A percentile compares a stretch with the other conserved stretches of the same genome.
These are phyloP conservation scores for Cheilosia impressa DNA, from an alignment of 2,888 invertebrate species.

Conservation along the genomic window DNA sequence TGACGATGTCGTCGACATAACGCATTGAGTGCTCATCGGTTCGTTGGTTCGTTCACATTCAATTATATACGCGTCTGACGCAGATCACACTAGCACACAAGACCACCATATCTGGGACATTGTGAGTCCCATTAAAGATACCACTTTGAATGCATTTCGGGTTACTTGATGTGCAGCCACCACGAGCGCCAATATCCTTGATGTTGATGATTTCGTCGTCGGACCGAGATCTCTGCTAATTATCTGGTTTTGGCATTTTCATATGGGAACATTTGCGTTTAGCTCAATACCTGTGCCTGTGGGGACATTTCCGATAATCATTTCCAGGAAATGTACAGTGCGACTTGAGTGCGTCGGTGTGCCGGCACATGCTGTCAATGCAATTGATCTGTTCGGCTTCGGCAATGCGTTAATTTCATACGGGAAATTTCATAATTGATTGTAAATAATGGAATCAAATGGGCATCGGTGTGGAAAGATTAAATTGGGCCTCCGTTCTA, in stretches of 20 bases:
- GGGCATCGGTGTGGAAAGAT: constrained; percentile 6
- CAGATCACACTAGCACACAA: constrained; percentile 71
- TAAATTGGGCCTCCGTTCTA: constrained; percentile 18
- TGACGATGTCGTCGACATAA: constrained; percentile 50
- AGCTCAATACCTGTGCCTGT: constrained; percentile 34
- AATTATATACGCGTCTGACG: constrained; percentile 73
- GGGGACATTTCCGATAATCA: constrained; percentile 48
- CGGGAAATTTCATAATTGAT: constrained; percentile 57
- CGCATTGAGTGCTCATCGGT: constrained; percentile 69
- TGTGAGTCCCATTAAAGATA: constrained; percentile 70
- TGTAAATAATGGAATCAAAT: constrained; percentile 60
- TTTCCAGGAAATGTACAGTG: constrained; percentile 36
- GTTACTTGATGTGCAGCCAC: constrained; percentile 65
- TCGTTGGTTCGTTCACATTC: constrained; percentile 71
- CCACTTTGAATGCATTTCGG: constrained; percentile 72
- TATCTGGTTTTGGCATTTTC: constrained; percentile 69
- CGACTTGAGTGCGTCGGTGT: background rate
- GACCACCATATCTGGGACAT: constrained; percentile 73
- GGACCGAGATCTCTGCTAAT: constrained; percentile 65
- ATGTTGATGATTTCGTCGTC: constrained; percentile 20
- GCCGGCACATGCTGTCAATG: constrained; percentile 40
- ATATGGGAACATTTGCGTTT: constrained; percentile 49
- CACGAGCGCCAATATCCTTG: constrained; percentile 30
- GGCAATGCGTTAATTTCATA: constrained; percentile 67
- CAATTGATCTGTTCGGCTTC: constrained; percentile 50